Conservation (phyloP, 2,113 vertebrate species). For the Thamnaconus septentrionalis region DNA sequence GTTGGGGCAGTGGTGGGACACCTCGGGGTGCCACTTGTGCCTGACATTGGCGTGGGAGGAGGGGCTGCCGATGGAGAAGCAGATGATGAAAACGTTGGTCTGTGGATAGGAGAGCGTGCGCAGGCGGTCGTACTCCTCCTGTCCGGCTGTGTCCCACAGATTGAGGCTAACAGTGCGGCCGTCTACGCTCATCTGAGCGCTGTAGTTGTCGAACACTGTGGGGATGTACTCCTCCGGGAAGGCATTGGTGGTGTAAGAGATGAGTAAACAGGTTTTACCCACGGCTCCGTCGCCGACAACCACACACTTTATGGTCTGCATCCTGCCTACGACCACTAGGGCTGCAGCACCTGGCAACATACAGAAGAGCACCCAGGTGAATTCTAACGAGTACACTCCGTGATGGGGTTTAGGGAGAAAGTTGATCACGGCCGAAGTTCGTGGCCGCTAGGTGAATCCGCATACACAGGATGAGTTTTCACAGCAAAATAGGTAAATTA, state of each 20-base stretch:
- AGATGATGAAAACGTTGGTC: conserved; percentile 92
- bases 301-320: conserved; percentile 97
- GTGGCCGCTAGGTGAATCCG: no score
- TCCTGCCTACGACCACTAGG: conserved; percentile 82
- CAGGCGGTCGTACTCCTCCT: conserved; percentile 92
- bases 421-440: no score
- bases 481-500: conserved; percentile 8
- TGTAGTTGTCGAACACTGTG: conserved; percentile 95
- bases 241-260: conserved; percentile 93
- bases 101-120: conserved; percentile 91
- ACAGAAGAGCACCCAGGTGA: conserved; percentile 31
- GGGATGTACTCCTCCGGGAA: conserved; percentile 95
- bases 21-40: conserved; percentile 94
- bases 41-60: conserved; percentile 91
- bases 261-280: conserved; percentile 94
- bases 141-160: conserved; percentile 93
- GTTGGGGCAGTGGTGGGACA: conserved; percentile 91
- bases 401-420: neutral
- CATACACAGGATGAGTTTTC: no score
- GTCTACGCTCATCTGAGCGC: conserved; percentile 93
- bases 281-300: conserved; percentile 93
- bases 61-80: conserved; percentile 91
- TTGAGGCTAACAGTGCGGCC: conserved; percentile 90
- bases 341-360: conserved; percentile 72
- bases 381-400: neutral